Conservation (phyloP, 1,140 invertebrate species). For the Polypedilum pembai region DNA sequence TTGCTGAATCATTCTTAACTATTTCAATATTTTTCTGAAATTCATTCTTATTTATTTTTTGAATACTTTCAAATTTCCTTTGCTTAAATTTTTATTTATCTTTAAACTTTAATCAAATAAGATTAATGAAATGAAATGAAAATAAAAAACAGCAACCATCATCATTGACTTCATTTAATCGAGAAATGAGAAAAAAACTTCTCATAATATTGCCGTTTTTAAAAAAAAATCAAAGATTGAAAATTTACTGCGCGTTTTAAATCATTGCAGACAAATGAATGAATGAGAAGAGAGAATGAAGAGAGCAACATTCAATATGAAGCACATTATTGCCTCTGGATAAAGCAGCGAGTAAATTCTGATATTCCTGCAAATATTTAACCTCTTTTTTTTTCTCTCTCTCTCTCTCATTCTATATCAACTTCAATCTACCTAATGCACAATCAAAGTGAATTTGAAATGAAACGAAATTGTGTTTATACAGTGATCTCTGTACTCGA, state of each 20-base stretch:
- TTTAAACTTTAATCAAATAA: no score
- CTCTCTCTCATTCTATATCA: no score
- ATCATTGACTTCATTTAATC: no score
- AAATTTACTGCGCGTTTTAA: neutral
- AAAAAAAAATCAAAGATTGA: neutral
- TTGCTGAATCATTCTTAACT: no score
- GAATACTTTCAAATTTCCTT: no score
- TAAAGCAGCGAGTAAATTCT: neutral
- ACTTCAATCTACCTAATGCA: neutral
- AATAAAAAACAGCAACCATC: no score
- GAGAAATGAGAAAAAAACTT: no score
- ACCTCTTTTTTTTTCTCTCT: no score
- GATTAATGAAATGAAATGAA: no score
- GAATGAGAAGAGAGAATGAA: neutral
- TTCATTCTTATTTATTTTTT: no score
- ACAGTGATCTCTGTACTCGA: neutral
- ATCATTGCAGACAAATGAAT: neutral
- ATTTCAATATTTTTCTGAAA: no score
- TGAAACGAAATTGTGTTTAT: neutral
- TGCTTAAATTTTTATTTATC: no score
- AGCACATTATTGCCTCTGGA: neutral
- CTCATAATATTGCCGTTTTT: neutral
- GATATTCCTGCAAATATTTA: neutral
- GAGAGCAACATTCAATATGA: neutral
- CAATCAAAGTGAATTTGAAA: slow-evolving; percentile 5